Conservation (phyloP, 2,113 vertebrate genomes). For the Sinocyclocheilus anophthalmus region DNA sequence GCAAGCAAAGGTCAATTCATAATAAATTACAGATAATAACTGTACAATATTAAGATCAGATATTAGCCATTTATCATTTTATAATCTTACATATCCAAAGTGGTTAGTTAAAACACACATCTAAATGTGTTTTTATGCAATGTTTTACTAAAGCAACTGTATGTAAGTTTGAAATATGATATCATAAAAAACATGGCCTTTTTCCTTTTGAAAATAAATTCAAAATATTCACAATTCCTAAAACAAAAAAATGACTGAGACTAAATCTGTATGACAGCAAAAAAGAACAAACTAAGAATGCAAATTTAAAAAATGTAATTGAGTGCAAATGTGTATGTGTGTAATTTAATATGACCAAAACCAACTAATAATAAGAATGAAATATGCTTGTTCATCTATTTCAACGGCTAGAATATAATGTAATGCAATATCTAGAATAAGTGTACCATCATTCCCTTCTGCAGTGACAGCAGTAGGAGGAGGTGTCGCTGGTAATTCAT, state of each 20-base stretch:
- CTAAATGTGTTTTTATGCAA: too few relatives aligned
- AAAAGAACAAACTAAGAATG: background rate
- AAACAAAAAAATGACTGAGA: too few relatives aligned
- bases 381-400: background rate
- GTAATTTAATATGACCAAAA: background rate
- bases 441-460: conserved; percentile 37
- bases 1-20: background rate
- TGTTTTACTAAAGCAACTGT: too few relatives aligned
- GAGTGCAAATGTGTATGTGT: too few relatives aligned
- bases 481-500: conserved; percentile 52
- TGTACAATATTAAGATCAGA: background rate
- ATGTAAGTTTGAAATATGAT: too few relatives aligned
- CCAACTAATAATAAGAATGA: background rate
- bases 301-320: background rate
- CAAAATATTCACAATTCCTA: too few relatives aligned
- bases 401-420: too few relatives aligned
- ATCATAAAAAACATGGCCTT: too few relatives aligned
- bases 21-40: background rate
- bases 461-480: conserved; percentile 38
- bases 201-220: too few relatives aligned
- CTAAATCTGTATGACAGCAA: background rate
- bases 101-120: too few relatives aligned
- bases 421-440: background rate
- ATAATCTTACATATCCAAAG: background rate
- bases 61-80: background rate